Evolutionary conservation across 2,797 vertebrate species (phyloP).

Genomic region (Falco columbarius): DNA sequence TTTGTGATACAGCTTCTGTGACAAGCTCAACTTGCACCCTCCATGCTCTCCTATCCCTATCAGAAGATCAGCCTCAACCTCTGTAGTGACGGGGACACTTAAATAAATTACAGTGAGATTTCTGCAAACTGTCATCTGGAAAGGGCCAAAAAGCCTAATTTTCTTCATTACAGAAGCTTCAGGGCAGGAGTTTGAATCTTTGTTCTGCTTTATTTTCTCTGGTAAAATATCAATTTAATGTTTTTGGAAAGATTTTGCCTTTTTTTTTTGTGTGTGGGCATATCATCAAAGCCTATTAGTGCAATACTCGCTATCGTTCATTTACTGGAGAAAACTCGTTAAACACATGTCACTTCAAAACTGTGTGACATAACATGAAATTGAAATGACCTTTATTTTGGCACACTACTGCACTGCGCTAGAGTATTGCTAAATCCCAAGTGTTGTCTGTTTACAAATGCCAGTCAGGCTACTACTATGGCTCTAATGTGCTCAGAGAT

Average conservation of each 20-base stretch:
- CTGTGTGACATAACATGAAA: conserved; percentile 43
- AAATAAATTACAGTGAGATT: not conserved
- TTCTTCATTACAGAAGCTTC: not conserved
- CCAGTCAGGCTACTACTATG: not conserved
- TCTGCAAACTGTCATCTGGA: not conserved
- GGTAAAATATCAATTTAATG: conserved; percentile 28
- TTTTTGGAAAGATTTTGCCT: not conserved
- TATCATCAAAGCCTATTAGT: conserved; percentile 47
- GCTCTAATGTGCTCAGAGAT: not conserved
- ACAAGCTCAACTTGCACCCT: not conserved
- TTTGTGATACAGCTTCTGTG: not conserved
- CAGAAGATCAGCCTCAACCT: not conserved
- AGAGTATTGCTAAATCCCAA: conserved; percentile 14
- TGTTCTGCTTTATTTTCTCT: not conserved
- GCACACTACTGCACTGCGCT: not conserved
- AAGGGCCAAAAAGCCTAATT: not conserved
- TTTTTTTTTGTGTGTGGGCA: not conserved
- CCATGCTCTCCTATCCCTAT: not conserved
- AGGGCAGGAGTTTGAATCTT: not conserved
- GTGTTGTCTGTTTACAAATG: not conserved
- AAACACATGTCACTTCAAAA: conserved; percentile 70
- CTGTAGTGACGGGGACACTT: not conserved
- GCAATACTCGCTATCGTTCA: conserved; percentile 52
- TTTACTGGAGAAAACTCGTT: conserved; percentile 61
- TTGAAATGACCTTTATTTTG: conserved; percentile 69